Evolutionary conservation across 2,113 vertebrate genomes (phyloP), one percentile per base, ranked within the genome.

Genomic region (Pygoscelis antarcticus): DNA sequence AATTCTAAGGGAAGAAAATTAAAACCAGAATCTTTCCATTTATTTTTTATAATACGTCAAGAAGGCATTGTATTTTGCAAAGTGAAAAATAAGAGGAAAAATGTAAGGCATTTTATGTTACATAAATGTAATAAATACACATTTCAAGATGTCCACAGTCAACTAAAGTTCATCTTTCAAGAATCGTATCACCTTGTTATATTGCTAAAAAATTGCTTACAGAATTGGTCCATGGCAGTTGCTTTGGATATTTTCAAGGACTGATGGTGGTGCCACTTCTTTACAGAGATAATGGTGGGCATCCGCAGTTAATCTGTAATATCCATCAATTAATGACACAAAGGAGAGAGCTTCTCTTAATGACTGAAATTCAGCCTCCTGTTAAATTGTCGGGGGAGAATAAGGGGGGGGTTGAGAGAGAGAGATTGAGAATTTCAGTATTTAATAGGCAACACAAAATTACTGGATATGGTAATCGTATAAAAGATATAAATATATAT

Each of bases 241-340:
- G 98, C 98, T 99, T 87, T 99, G 99, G 85, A 99, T 99, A 94
- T 98, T 98, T 97, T 99, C 99, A 95, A 99, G 98, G 34, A 99
- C 98, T 91, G 98, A 98, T 30, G 99, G 99, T 36, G 99, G 98
- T 25, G 98, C 99, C 61, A 99, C 99, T 96, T 99, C 99, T 98
- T 99, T 99, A 90, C 99, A 99, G 93, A 99, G 98, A 93, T 99
- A 99, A 97, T 99, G 99, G 95, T 99, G 99, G 14, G 99, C 99
- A 89, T 99, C 99, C 0, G 99, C 98, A 19, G 99, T 99, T 75
- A 99, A 98, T 96, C 99, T 98, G 96, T 99, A 99, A 97, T 99
- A 99, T 38, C 99, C 99, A 83, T 99, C 99, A 79, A 99, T 99
- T 93, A 99, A 94, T 16, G 99, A 99, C 7, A 99, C 99, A 83